Base-by-base conservation (phyloP, 2,888 invertebrate species). In the Stenichneumon culpator region DNA sequence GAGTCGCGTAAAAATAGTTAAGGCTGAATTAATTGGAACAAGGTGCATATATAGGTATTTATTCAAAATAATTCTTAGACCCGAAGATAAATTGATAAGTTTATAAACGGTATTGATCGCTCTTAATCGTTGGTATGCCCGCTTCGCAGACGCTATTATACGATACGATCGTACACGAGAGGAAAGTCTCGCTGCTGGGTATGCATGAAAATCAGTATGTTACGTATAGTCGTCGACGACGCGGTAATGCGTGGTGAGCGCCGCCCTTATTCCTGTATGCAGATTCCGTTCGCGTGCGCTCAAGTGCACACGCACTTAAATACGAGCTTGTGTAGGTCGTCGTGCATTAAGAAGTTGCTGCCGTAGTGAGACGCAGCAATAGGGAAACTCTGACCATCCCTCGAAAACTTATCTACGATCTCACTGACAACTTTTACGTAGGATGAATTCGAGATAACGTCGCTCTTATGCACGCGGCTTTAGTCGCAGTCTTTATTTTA, bases 261-360 rank as follows among this genome's bases (percentile, higher is more conserved):
- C 50, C 65, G 28, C 73, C 79, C 83, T 83, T 83, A 83, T 83
- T 70, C 83, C 85, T 84, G 82, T 87, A 90, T 89, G 89, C 87
- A 88, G 84, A 88, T 88, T 89, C 84, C 80, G 85, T 84, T 89
- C 87, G 89, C 89, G 89, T 90, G 89, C 86, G 86, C 70, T 88
- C 88, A 89, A 89, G 85, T 80, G 86, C 87, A 78, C 74, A 80
- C 72, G 67, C 19, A 80, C 77, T 83, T 83, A 80, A 80, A 83
- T 77, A 67, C 70, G 57, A 19, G 63, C 19, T 47, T 39, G 70
- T 22, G 50, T 69, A 16, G 25, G 16, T 44, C 6, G 44, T 22
- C 14, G 25, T 68, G 68, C 32, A 25, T 68, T 22, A 22, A 39
- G 36, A 57, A 57, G 14, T 11, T 14, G 25, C 14, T 57, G 1